Base-by-base conservation (phyloP, 2,888 invertebrate species). In the Argyresthia albistria region DNA sequence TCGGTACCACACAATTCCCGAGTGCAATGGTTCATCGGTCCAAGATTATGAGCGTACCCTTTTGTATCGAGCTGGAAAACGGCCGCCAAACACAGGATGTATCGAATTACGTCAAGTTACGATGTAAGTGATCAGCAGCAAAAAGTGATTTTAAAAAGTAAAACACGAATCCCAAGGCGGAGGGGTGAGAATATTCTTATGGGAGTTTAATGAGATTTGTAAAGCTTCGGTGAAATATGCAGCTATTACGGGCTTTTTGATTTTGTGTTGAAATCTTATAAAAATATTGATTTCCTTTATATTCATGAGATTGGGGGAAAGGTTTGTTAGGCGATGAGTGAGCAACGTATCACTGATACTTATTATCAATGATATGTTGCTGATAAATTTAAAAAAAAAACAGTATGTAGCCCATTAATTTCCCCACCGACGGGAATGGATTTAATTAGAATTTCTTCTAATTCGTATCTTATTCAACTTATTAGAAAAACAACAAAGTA, bases 161-260 rank as follows among this genome's bases (percentile, higher is more conserved):
- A 76, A 75, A 74, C 68, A 62, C 65, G 67, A 62, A 57, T 60
- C 60, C 57, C 59, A 25, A 6, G 54, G 57, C 55, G 55, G 65
- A 66, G 71, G 82, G 81, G 83, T 83, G 83, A 80, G 84, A 83
- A 80, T 75, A 74, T 76, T 78, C 78, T 75, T 76, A 76, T 73
- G 66, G 64, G 70, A 75, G 62, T 65, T 66, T 70, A 71, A 73
- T 73, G 67, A 75, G 79, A 80, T 74, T 83, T 83, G 71, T 86
- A 83, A 70, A 83, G 84, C 84, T 86, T 84, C 84, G 62, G 62
- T 58, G 58, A 76, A 78, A 69, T 76, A 83, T 80, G 71, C 56
- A 25, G 9, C 12, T 10, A 12, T 12, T 45, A 45, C 3, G 12
- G 45, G 8, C 12, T 8, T 12, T 14, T 42, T 42, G 42, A 10